phyloP scores from a whole-genome alignment of 1,140 invertebrate genomes.

The Phymastichus coffea region DNA sequence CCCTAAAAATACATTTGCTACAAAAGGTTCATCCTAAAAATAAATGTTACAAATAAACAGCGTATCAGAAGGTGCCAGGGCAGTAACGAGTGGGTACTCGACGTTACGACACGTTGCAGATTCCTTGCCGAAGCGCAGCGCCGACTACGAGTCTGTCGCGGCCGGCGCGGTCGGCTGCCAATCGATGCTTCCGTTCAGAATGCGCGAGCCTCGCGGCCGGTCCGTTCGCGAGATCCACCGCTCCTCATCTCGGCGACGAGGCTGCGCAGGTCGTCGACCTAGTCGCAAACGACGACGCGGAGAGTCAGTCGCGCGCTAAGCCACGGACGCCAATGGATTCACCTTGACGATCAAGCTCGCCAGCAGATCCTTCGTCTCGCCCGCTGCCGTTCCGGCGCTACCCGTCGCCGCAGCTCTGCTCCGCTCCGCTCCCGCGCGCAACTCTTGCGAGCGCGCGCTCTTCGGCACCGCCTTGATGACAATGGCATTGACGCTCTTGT shows the following conservation, averaged over 20 bases:
- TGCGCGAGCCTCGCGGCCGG: no score
- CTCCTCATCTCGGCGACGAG: not conserved
- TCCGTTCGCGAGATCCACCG: no score
- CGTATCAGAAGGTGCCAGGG: not conserved
- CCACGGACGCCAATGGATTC: no score
- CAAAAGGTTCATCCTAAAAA: not conserved
- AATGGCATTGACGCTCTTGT: not conserved
- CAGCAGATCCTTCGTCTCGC: not conserved
- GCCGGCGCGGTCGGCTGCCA: no score
- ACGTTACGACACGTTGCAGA: no score
- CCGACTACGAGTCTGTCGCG: constrained; percentile 60
- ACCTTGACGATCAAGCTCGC: constrained; percentile 8
- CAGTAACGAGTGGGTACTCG: no score
- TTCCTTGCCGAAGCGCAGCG: constrained; percentile 56
- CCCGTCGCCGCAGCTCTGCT: not conserved
- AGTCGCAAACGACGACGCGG: no score
- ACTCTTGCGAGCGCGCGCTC: not conserved
- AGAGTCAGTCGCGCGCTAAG: no score
- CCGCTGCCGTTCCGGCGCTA: not conserved
- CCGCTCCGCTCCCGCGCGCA: not conserved
- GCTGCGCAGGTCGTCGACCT: constrained; percentile 7
- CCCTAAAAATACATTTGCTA: no score
- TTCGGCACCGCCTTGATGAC: not conserved
- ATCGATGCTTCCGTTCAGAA: no score
- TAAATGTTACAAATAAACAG: not conserved